Evolutionary conservation across 2,113 vertebrate genomes (phyloP).

Genomic region (Aythya baeri): DNA sequence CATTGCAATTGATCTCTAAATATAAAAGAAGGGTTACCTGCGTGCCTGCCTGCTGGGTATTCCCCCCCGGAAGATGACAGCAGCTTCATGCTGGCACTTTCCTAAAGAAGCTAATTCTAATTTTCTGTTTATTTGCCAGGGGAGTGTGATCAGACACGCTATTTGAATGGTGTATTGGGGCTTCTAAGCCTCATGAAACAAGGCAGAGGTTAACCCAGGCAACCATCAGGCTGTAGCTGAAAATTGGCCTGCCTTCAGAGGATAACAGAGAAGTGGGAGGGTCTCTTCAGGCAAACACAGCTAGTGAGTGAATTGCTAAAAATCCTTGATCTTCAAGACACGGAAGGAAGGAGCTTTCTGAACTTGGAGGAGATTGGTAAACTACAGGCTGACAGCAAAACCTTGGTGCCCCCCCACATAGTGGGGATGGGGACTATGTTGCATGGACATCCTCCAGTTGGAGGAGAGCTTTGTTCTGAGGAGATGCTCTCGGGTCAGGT

Average conservation of each 20-base stretch:
- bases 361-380: slow-evolving; percentile 34
- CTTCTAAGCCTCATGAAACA: slow-evolving; percentile 52
- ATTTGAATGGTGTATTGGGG: slow-evolving; percentile 21
- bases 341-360: slow-evolving; percentile 32
- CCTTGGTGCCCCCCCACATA: neutral
- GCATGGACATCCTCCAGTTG: neutral
- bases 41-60: neutral
- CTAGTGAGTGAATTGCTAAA: slow-evolving; percentile 30
- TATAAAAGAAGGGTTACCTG: neutral
- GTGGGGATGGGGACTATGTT: neutral
- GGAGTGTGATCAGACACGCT: slow-evolving; percentile 20
- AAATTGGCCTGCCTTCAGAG: slow-evolving; percentile 67
- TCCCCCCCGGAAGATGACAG: neutral
- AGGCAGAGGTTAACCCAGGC: slow-evolving; percentile 64
- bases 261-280: slow-evolving; percentile 59
- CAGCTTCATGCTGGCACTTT: neutral
- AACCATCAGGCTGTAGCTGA: slow-evolving; percentile 16
- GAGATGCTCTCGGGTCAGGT: neutral
- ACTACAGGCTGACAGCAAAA: slow-evolving; percentile 1
- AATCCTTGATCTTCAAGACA: slow-evolving; percentile 60
- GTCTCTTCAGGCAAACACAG: slow-evolving; percentile 57
- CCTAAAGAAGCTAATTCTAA: neutral
- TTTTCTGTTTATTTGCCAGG: slow-evolving; percentile 34
- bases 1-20: neutral
- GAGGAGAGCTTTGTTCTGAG: neutral